Conservation (phyloP, 1,140 invertebrate genomes). For the Planococcus citri region DNA sequence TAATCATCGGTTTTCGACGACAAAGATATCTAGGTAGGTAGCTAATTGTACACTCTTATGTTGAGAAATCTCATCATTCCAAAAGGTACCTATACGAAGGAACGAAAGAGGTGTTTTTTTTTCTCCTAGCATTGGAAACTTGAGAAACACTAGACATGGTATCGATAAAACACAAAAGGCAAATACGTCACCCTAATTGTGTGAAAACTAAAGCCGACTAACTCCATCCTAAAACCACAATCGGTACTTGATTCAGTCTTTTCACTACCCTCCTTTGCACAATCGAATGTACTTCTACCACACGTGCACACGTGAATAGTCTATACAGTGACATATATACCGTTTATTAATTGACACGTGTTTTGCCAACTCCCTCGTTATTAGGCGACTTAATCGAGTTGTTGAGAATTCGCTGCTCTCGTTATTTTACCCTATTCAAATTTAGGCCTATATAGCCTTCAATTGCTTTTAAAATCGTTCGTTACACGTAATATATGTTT, state of each 20-base stretch:
- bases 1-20: no score
- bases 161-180: slow-evolving; percentile 19
- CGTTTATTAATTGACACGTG: slow-evolving; percentile 20
- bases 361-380: slow-evolving; percentile 20
- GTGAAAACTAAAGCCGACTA: slow-evolving; percentile 8
- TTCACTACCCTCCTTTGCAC: background rate
- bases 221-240: slow-evolving; percentile 11
- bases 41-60: no score
- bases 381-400: slow-evolving; percentile 19
- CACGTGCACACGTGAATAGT: slow-evolving; percentile 11
- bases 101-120: background rate
- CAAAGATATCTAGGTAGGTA: no score
- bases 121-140: background rate
- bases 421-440: slow-evolving; percentile 17
- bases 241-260: slow-evolving; percentile 16
- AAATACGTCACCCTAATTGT: slow-evolving; percentile 17
- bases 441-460: background rate
- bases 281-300: background rate
- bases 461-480: slow-evolving; percentile 14
- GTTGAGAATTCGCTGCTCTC: slow-evolving; percentile 11
- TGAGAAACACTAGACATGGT: slow-evolving; percentile 1
- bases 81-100: background rate
- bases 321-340: slow-evolving; percentile 12
- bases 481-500: no score
- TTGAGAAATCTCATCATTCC: no score